A percentile compares a stretch with the other conserved stretches of the same genome.
phyloP scores from a whole-genome alignment of 92 coral and sea anemone species.

The Plumapathes pennacea region DNA sequence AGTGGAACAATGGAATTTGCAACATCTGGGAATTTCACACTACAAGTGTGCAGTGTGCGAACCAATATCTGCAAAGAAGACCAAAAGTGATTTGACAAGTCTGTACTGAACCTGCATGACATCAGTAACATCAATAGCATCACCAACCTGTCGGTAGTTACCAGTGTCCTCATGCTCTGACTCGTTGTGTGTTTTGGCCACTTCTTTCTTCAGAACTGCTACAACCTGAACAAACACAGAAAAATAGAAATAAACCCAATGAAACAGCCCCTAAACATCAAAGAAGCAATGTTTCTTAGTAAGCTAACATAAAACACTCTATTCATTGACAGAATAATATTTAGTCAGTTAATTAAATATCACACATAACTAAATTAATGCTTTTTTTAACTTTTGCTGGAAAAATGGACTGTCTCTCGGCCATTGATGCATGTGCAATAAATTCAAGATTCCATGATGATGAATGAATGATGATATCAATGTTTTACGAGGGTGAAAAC shows the following conservation, averaged over 20 bases:
- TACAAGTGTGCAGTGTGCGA: constrained; percentile 94
- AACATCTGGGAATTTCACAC: constrained; percentile 99
- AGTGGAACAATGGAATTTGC: constrained; percentile 95
- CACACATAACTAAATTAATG: not conserved
- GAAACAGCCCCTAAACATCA: not conserved
- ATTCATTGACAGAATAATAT: no score
- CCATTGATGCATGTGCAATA: no score
- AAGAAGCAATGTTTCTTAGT: not conserved
- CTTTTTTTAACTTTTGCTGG: no score
- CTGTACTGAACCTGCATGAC: not conserved
- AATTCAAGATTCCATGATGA: no score
- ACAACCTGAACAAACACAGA: constrained; percentile 63
- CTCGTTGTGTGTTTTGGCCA: constrained; percentile 94
- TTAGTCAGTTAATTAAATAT: no score
- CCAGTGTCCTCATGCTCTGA: constrained; percentile 94
- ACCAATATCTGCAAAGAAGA: constrained; percentile 77
- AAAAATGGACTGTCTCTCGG: no score
- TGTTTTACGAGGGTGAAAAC: no score
- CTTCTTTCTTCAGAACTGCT: constrained; percentile 93
- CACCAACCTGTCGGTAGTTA: constrained; percentile 81
- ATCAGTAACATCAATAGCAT: not conserved
- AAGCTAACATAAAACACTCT: no score
- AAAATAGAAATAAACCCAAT: not conserved
- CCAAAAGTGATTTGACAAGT: not conserved
- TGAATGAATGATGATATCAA: no score